A percentile compares a stretch with the other conserved stretches of the same genome.
Conservation (phyloP, 2,888 invertebrate genomes). For the Hecatera dysodea region DNA sequence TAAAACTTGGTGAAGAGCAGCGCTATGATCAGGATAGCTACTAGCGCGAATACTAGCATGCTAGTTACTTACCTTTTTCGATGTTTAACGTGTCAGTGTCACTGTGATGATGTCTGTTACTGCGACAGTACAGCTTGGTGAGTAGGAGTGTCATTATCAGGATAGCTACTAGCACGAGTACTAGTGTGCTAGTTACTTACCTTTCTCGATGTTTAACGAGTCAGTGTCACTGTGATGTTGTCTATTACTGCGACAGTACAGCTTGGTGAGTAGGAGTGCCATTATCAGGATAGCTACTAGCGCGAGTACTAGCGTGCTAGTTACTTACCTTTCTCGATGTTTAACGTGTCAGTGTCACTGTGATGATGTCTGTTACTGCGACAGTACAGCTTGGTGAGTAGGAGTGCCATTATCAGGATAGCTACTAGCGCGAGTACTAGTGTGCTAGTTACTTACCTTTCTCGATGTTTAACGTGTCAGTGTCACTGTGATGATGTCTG, state of each 20-base stretch:
- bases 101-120: too few relatives aligned
- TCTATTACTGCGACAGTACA: background rate
- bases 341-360: background rate
- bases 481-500: constrained; percentile 71
- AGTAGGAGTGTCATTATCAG: too few relatives aligned
- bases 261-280: background rate
- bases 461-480: constrained; percentile 75
- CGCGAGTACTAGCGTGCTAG: background rate
- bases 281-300: background rate
- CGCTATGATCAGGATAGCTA: too few relatives aligned
- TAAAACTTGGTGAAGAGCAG: too few relatives aligned
- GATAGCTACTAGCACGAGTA: too few relatives aligned
- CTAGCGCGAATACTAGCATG: too few relatives aligned
- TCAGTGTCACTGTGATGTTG: background rate
- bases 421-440: constrained; percentile 72
- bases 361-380: background rate
- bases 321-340: background rate
- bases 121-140: too few relatives aligned
- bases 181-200: background rate
- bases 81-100: too few relatives aligned
- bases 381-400: background rate
- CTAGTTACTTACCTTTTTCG: too few relatives aligned
- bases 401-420: constrained; percentile 73
- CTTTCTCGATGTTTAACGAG: background rate
- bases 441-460: constrained; percentile 75